Base-by-base conservation (phyloP, 2,888 invertebrate genomes). In the Aspidiotus destructor region DNA sequence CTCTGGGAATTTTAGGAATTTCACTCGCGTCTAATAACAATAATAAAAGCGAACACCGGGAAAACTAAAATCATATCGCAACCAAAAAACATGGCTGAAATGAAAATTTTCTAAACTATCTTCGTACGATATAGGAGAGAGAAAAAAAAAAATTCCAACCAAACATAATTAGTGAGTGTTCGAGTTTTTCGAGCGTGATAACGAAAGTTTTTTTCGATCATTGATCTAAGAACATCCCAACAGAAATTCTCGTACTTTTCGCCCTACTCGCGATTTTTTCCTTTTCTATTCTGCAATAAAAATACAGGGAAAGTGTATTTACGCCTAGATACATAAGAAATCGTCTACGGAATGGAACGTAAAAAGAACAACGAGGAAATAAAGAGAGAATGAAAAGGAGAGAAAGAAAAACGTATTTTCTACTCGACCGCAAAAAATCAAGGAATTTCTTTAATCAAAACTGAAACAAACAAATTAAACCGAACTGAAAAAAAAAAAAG, bases 211-310 rank as follows among this genome's bases (percentile, higher is more conserved):
- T 54, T 54, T 54, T 54, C n/a, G 1, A 2, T 52, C 11, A 52
- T 52, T 52, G n/a, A 52, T 13, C 11, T 52, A 52, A 52, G n/a
- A 52, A 52, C 52, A 52, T 52, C 52, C 13, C 52, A 52, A 52
- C n/a, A 52, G 13, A n/a, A 11, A 52, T 52, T 52, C 52, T 52
- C n/a, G n/a, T 13, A 11, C 13, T 52, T n/a, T 5, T 52, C n/a
- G 52, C 52, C 52, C 52, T 52, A 52, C n/a, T 52, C 52, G 52
- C 52, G 11, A n/a, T 52, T 52, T 52, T 48, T 11, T 11, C 11
- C n/a, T 52, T 17, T 13, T 57, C 16, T 41, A 40, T 64, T 64
- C 64, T 64, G 64, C 64, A 64, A 64, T 64, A 64, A 64, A 64
- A 64, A 64, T 64, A 64, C 64, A 28, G 57, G 64, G 64, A 64